Percentiles rank a stretch among this genome's conserved stretches.
Evolutionary conservation across 2,113 vertebrate species (phyloP).

Genomic region (Scatophagus argus): DNA sequence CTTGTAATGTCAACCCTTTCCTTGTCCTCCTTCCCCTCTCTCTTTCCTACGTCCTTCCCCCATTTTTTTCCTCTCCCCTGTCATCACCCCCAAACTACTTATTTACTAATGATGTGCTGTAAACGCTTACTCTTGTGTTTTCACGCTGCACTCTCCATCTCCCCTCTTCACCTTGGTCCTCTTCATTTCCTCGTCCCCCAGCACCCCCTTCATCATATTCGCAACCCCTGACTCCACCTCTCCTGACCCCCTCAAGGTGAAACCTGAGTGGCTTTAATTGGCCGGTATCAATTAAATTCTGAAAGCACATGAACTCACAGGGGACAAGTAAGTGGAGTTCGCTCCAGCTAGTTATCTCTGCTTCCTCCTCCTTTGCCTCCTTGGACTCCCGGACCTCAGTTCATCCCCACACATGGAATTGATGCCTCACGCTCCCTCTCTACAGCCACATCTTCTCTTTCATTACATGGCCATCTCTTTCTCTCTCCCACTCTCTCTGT

Average conservation of each 20-base stretch:
- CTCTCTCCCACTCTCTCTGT: constrained; percentile 18
- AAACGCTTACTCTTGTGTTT: constrained; percentile 76
- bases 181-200: constrained; percentile 39
- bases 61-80: constrained; percentile 3
- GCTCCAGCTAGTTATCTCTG: constrained; percentile 66
- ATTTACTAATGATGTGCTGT: constrained; percentile 77
- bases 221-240: constrained; percentile 55
- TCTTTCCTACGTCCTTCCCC: not conserved
- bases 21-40: not conserved
- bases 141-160: constrained; percentile 35
- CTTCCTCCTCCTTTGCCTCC: constrained; percentile 48
- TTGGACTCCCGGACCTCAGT: constrained; percentile 36
- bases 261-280: constrained; percentile 76
- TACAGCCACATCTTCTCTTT: constrained; percentile 51
- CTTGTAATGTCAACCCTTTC: not conserved
- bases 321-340: constrained; percentile 37
- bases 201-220: constrained; percentile 43
- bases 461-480: constrained; percentile 49
- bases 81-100: constrained; percentile 54
- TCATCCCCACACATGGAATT: constrained; percentile 34
- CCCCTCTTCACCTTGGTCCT: constrained; percentile 44
- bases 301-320: constrained; percentile 60
- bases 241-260: constrained; percentile 73
- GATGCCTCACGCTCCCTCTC: constrained; percentile 29
- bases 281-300: constrained; percentile 80